Base-by-base conservation (phyloP, 2,888 invertebrate species). In the Acleris laterana region DNA sequence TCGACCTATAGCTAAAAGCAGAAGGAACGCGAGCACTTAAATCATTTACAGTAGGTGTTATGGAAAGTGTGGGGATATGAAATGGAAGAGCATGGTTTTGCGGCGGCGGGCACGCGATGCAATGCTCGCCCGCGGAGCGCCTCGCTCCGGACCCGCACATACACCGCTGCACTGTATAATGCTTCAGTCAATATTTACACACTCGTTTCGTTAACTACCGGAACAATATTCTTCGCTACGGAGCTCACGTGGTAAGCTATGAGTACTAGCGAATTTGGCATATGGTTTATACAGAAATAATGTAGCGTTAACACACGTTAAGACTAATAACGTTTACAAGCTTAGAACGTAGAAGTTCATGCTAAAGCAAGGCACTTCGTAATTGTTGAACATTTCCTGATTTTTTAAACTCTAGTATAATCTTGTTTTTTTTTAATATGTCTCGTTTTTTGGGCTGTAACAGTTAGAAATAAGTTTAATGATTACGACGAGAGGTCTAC, bases 81-180 rank as follows among this genome's bases (percentile, higher is more conserved):
- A 85, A 82, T 80, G 77, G 78, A 77, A 82, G 80, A 81, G 76
- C 77, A 73, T 79, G 75, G 74, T 77, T 81, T 77, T 75, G 78
- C 69, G 68, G 73, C 71, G 70, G 66, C 62, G 32, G 76, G 77
- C 89, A 91, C 89, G 89, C 90, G 87, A 89, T 85, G 77, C 78
- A 79, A 77, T 77, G 73, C 74, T 46, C 42, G 55, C 55, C 20
- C 74, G 76, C 77, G 74, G 79, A 71, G 77, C 76, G 78, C 74
- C 74, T 72, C 74, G 71, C 76, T 16, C 77, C 80, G 85, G 85
- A 28, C 20, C 62, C 57, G 64, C 59, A 56, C 65, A 55, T 65
- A 52, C 68, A 65, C 58, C 55, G 69, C 70, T 72, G 73, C 70
- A 73, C 75, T 71, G 64, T 25, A 25, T 72, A 75, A 75, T 71